A percentile compares a stretch with the other conserved stretches of the same genome.
Conservation (phyloP, 2,113 vertebrate genomes). For the Ascaphus truei region DNA sequence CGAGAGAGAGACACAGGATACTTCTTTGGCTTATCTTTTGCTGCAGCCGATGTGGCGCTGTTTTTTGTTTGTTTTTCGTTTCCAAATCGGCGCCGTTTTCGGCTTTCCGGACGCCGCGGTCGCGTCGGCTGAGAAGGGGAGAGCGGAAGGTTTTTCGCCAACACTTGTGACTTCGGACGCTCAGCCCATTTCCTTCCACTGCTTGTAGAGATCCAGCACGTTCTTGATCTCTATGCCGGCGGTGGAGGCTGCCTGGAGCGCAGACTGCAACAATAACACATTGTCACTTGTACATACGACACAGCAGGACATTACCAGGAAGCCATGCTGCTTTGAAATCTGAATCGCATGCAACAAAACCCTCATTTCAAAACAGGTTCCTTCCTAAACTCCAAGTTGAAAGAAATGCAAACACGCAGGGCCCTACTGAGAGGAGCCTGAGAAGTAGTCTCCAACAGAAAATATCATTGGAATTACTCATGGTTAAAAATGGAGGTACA, state of each 20-base stretch:
- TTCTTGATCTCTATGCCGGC: constrained; percentile 91
- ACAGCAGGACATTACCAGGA: no score
- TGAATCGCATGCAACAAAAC: no score
- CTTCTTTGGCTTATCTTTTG: not conserved
- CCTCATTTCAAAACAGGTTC: no score
- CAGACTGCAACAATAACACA: constrained; percentile 58
- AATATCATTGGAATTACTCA: no score
- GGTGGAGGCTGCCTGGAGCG: constrained; percentile 73
- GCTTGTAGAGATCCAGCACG: constrained; percentile 89
- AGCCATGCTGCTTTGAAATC: no score
- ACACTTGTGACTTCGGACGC: constrained; percentile 19
- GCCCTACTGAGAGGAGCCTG: no score
- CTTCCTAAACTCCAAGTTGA: no score
- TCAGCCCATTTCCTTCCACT: constrained; percentile 99
- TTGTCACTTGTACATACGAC: no score
- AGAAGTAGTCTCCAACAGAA: no score
- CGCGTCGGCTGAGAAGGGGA: constrained; percentile 47
- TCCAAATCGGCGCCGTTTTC: constrained; percentile 39
- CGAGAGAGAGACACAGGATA: not conserved
- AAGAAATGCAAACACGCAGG: no score
- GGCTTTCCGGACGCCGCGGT: constrained; percentile 42
- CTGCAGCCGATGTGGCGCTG: constrained; percentile 37
- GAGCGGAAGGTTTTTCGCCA: constrained; percentile 47
- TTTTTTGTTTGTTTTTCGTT: constrained; percentile 8
- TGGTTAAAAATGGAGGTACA: no score